Base-by-base conservation (phyloP, 2,797 vertebrate genomes). In the Squalus acanthias region DNA sequence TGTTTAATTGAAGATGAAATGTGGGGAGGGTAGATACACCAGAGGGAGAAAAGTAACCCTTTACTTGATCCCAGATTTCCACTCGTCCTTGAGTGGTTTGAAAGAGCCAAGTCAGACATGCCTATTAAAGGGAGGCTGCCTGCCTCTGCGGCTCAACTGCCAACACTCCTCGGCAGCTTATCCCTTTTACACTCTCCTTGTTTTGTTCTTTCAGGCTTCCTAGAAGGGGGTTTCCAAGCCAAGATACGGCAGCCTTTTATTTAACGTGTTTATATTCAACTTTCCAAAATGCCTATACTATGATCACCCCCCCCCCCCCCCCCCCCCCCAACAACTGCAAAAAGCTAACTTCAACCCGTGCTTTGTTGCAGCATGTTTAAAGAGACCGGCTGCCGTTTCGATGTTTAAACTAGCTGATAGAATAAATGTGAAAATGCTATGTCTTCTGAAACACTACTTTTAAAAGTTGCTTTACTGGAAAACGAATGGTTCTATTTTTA, bases 311-410 rank as follows among this genome's bases (percentile, higher is more conserved):
- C 53, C 2, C 53, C 53, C 2, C 53, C 53, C 5, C 33, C n/a
- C 29, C 79, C n/a, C 82, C 50, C n/a, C n/a, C n/a, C n/a, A n/a
- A n/a, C n/a, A 15, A 39, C 9, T 13, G 20, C 39, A 70, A 26
- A 72, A 70, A 39, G 15, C 29, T 69, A 67, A 91, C 4, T 70
- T 70, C 93, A 72, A 50, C 13, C 70, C 26, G 26, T 57, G 70
- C 72, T 95, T 57, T 95, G 94, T 72, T 74, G 94, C 50, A 26
- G 69, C n/a, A 69, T 72, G 24, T 95, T 74, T 95, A 72, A 95
- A 95, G 46, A 33, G 70, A 72, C 69, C 50, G 3, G 53, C 94
- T 72, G 33, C 4, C n/a, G 93, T 70, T 70, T 95, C 26, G 53
- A 33, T 53, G 29, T 24, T 26, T 2, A 1, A 46, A 13, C 22